Base-by-base conservation (phyloP, 1,140 invertebrate species). In the Dinoponera quadriceps region DNA sequence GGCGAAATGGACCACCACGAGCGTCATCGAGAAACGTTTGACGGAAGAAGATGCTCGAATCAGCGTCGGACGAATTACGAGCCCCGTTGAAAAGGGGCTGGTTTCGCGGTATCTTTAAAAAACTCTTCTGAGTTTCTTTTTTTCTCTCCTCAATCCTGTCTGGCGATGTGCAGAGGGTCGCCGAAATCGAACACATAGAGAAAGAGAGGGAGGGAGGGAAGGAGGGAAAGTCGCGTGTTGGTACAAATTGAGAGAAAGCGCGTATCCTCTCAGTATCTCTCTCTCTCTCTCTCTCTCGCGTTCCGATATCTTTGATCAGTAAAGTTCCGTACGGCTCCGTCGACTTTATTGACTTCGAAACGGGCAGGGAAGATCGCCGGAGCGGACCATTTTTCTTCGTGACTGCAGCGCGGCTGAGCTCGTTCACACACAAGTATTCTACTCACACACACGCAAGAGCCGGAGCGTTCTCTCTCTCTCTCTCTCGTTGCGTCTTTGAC, bases 161-260 rank as follows among this genome's bases (percentile, higher is more conserved):
- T 44, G 38, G 3, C 5, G 44, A 14, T 11, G 38, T 44, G 38
- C 14, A 13, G 14, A 57, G 54, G n/a, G 22, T 65, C 33, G 65
- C 69, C 63, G 69, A 80, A 80, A 57, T 78, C 29, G 51, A 57
- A 69, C 13, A 3, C 29, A 5, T 2, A 44, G 38, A 44, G 38
- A 44, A 44, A 44, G 38, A 44, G 33, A 33, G 33, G 33, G 33
- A 7, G 33, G 33, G 38, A 44, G 38, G 11, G 38, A 44, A 11
- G 11, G 38, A 44, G 38, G 55, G 33, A 71, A 69, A 71, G 65
- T 71, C 65, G 75, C 51, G 22, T 80, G 65, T 71, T 71, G 57
- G 75, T 80, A 71, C 75, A 80, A 80, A 80, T 80, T 80, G 75
- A 80, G 75, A 80, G 75, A 80, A 80, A 71, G 44, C 75, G 75